These are phyloP conservation scores for Aptenodytes forsteri DNA, from an alignment of 2,113 vertebrate genomes.

Conservation along the genomic window DNA sequence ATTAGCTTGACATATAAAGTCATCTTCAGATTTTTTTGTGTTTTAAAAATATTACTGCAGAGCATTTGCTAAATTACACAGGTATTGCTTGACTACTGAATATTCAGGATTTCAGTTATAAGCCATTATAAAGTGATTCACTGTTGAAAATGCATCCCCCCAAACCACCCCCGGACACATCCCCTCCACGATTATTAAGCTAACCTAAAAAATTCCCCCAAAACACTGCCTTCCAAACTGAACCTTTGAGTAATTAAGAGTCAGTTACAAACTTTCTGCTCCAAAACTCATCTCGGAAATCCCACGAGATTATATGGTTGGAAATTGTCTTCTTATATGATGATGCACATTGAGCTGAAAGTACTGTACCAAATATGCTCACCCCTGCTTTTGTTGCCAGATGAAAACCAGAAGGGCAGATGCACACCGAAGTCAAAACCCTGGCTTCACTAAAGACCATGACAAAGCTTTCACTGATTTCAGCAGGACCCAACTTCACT, in stretches of 20 bases:
- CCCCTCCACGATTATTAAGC: rapidly evolving
- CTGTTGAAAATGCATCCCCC: neutral
- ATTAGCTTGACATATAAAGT: neutral
- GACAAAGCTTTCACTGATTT: neutral
- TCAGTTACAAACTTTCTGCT: neutral
- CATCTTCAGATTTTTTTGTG: neutral
- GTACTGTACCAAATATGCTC: neutral
- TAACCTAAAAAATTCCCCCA: neutral
- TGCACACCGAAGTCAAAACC: neutral
- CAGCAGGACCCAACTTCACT: neutral
- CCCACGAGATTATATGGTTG: neutral
- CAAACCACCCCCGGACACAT: neutral
- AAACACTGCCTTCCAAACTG: neutral
- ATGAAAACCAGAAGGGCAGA: neutral
- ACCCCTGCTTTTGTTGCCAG: neutral
- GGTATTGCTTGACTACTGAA: neutral
- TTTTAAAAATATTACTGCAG: neutral
- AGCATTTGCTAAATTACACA: neutral
- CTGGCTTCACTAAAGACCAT: neutral
- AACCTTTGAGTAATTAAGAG: neutral
- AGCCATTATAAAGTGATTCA: neutral
- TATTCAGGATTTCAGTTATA: neutral
- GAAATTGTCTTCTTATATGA: rapidly evolving
- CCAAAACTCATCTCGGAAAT: neutral
- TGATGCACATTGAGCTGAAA: neutral